A percentile compares a stretch with the other conserved stretches of the same genome.
Evolutionary conservation across 1,140 invertebrate genomes (phyloP).

Genomic region (Meteorus sp.): DNA sequence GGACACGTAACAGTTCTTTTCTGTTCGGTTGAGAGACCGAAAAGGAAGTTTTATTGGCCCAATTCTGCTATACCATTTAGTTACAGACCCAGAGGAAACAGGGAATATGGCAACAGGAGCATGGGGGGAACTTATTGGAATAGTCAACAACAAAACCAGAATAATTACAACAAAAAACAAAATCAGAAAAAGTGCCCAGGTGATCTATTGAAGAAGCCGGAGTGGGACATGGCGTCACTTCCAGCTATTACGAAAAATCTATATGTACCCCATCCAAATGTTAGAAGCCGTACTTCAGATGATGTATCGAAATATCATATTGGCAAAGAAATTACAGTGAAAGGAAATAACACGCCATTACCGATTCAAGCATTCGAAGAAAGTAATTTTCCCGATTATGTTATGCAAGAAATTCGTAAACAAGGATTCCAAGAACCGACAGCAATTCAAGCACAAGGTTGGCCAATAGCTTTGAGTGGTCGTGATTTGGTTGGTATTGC

Average conservation of each 20-base stretch:
- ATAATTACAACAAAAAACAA: slow-evolving; percentile 25
- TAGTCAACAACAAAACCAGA: slow-evolving; percentile 47
- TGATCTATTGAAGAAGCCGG: slow-evolving; percentile 77
- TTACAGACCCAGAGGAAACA: slow-evolving; percentile 52
- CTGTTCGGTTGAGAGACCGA: too few relatives aligned
- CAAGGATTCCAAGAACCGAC: slow-evolving; percentile 84
- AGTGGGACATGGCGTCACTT: slow-evolving; percentile 78
- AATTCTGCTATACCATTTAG: slow-evolving; percentile 19
- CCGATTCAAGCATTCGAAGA: slow-evolving; percentile 89
- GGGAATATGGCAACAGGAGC: slow-evolving; percentile 50
- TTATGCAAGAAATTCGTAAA: slow-evolving; percentile 79
- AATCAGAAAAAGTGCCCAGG: slow-evolving; percentile 70
- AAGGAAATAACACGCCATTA: slow-evolving; percentile 79
- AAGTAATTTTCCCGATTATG: slow-evolving; percentile 82
- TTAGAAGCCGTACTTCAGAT: slow-evolving; percentile 68
- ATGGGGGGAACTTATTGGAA: slow-evolving; percentile 54
- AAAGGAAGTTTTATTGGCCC: too few relatives aligned
- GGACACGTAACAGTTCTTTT: too few relatives aligned
- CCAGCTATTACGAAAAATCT: slow-evolving; percentile 90
- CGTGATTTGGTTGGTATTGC: slow-evolving; percentile 94
- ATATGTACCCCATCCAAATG: slow-evolving; percentile 82
- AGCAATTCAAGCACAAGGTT: slow-evolving; percentile 85
- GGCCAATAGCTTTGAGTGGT: slow-evolving; percentile 91
- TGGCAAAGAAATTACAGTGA: slow-evolving; percentile 83
- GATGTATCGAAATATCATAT: slow-evolving; percentile 76